These are phyloP conservation scores for Megaleporinus macrocephalus DNA, from an alignment of 2,113 vertebrate species.

Conservation along the genomic window DNA sequence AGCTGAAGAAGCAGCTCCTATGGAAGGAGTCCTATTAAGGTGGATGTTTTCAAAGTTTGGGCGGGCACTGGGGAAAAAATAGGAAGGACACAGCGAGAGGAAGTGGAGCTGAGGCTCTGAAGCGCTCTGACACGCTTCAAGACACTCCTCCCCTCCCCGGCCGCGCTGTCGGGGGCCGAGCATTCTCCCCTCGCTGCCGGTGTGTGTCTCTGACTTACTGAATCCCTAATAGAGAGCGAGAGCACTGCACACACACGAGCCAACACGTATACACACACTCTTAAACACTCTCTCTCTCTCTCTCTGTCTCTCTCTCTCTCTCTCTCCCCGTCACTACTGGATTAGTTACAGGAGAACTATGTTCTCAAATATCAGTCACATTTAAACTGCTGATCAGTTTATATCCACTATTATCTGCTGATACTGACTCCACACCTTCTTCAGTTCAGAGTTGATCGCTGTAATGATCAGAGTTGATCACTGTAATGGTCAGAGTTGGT, in stretches of 20 bases:
- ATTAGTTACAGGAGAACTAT: neutral
- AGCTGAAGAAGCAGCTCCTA: conserved; percentile 73
- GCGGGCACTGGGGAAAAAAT: conserved; percentile 80
- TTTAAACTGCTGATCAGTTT: too few species aligned
- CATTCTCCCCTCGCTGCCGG: conserved; percentile 57
- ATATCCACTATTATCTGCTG: too few species aligned
- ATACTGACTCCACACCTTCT: too few species aligned
- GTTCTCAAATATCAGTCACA: too few species aligned
- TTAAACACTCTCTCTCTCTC: neutral
- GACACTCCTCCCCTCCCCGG: conserved; percentile 64
- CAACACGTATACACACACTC: neutral
- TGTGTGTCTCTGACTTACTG: conserved; percentile 70
- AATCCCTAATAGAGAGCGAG: conserved; percentile 62
- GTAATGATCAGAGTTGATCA: too few species aligned
- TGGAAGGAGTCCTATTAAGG: conserved; percentile 79
- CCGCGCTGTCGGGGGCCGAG: conserved; percentile 72
- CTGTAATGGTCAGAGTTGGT: too few species aligned
- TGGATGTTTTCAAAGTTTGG: conserved; percentile 80
- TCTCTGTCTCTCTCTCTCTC: neutral
- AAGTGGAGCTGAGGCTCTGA: conserved; percentile 74
- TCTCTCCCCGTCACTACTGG: neutral
- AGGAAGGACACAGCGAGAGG: conserved; percentile 78
- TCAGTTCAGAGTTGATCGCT: too few species aligned
- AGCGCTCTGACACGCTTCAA: conserved; percentile 79
- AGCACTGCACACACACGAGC: neutral